Evolutionary conservation across 2,797 vertebrate genomes (phyloP), one percentile per base, ranked within the genome.

Genomic region (Varecia variegata): DNA sequence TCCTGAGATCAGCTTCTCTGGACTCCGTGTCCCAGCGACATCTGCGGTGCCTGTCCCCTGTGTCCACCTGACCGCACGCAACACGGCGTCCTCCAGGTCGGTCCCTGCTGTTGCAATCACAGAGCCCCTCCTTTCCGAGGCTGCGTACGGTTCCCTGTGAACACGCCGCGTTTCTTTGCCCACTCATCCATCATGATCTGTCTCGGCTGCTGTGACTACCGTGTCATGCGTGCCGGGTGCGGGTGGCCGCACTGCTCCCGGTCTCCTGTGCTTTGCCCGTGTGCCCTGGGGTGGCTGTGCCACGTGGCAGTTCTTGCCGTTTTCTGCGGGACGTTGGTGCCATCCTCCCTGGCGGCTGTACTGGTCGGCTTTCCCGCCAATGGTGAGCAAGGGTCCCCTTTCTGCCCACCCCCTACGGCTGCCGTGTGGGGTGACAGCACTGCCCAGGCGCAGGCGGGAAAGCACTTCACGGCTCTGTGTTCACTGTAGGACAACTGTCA

Each of bases 391-490:
- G 21, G 12, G 11, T 13, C 25, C 35, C 67, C 43, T 43, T 0
- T 9, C 27, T 20, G 13, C 27, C 32, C 4, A 45, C 43, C 43
- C 43, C 25, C 7, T 13, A 11, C 35, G 13, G 15, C 40, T 40
- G 23, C 25, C 30, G 7, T 14, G 0, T 3, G 40, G 60, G 38
- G 1, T 18, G 7, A 7, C 2, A 8, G 5, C 2, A 23, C 47
- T 1, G 50, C 60, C 21, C 11, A 3, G 45, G 52, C 7, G 14
- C 0, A 14, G 3, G 15, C 7, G 5, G 27, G 50, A 12, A 14
- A 12, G n/a, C 3, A 1, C 50, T 0, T 11, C 3, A 9, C 18
- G 14, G 68, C 30, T 20, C 0, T 30, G 5, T 10, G 47, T 10
- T 30, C 17, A 3, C 10, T 2, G 2, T 8, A 52, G 2, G 35